Evolutionary conservation across 2,797 vertebrate species (phyloP).

Genomic region (Amblyraja radiata): DNA sequence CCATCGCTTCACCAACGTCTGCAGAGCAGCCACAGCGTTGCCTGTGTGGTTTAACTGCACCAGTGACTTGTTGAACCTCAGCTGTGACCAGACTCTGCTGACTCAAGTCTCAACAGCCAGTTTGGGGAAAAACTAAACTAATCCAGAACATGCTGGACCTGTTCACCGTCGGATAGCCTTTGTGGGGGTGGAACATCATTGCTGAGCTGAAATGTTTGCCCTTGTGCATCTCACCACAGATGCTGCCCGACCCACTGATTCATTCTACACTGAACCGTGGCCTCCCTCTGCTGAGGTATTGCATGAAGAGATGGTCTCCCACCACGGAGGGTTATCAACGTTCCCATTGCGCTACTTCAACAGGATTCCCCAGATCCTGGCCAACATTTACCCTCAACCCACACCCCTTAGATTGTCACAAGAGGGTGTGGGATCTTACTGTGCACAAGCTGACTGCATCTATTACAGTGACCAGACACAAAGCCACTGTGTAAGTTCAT

Average conservation of each 20-base stretch:
- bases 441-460: not conserved
- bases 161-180: no score
- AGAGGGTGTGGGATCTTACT: not conserved
- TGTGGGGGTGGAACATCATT: no score
- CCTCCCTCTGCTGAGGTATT: not conserved
- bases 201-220: no score
- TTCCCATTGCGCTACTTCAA: not conserved
- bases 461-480: not conserved
- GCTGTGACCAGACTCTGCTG: not conserved
- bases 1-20: not conserved
- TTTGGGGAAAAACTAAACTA: no score
- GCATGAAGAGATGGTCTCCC: not conserved
- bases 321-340: no score
- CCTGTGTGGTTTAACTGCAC: no score
- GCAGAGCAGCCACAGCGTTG: not conserved
- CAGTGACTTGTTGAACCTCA: not conserved
- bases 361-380: not conserved
- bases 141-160: no score
- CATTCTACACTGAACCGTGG: not conserved
- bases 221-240: no score
- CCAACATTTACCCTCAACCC: not conserved
- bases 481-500: no score
- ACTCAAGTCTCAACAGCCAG: not conserved
- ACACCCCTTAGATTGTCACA: no score
- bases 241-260: no score